phyloP scores from a whole-genome alignment of 1,140 invertebrate genomes.

The Nasonia vitripennis region DNA sequence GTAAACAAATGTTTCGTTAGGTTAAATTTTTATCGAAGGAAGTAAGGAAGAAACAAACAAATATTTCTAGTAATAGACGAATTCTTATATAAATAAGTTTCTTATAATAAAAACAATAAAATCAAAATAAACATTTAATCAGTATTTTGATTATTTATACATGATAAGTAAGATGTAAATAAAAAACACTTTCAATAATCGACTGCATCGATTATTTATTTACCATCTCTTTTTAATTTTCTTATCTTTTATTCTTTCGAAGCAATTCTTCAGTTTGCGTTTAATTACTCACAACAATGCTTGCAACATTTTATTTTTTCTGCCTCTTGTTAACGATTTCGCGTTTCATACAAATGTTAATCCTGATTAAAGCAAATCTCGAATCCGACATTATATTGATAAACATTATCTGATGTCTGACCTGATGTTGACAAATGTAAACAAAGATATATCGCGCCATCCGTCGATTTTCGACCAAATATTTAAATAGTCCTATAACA shows the following conservation, averaged over 20 bases:
- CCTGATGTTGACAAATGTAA: no score
- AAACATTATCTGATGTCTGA: no score
- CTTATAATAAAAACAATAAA: constrained; percentile 54
- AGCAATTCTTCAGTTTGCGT: not conserved
- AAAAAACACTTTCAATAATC: constrained; percentile 50
- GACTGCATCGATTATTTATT: constrained; percentile 40
- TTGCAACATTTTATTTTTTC: no score
- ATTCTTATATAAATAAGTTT: constrained; percentile 54
- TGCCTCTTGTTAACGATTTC: no score
- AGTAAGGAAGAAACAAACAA: constrained; percentile 48
- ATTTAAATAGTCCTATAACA: no score
- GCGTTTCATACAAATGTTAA: no score
- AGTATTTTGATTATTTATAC: constrained; percentile 53
- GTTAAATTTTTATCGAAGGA: constrained; percentile 48
- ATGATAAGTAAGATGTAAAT: constrained; percentile 50
- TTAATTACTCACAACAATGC: not conserved
- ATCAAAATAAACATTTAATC: constrained; percentile 52
- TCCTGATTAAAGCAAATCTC: no score
- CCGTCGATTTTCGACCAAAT: no score
- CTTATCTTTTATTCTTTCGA: not conserved
- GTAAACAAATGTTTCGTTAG: constrained; percentile 46
- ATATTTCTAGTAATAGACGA: constrained; percentile 52
- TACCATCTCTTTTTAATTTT: not conserved
- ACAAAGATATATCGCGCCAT: no score
- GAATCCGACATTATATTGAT: no score